These are phyloP conservation scores for Riparia riparia DNA, from an alignment of 2,113 vertebrate species.

Conservation along the genomic window DNA sequence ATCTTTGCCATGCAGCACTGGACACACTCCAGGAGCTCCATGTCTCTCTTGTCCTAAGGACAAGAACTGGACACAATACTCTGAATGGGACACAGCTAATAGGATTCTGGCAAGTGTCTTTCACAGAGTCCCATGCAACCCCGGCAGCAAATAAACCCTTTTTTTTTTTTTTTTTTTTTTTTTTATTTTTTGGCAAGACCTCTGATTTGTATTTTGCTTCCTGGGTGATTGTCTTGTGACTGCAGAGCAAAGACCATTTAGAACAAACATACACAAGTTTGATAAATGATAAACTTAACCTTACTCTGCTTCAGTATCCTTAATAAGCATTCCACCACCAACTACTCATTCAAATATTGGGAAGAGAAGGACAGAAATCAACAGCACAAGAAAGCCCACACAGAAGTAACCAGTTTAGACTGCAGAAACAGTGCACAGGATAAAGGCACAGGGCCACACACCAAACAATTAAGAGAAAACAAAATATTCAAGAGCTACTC, in stretches of 20 bases:
- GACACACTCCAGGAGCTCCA: background rate
- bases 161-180: background rate
- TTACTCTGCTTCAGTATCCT: background rate
- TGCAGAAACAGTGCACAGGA: background rate
- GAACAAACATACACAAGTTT: background rate
- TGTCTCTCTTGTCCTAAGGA: background rate
- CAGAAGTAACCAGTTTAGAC: slow-evolving; percentile 11
- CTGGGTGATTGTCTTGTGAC: background rate
- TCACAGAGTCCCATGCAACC: background rate
- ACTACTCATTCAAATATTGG: background rate
- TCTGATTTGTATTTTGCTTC: background rate
- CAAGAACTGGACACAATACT: background rate
- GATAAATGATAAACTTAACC: background rate
- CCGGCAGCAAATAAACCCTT: accelerated
- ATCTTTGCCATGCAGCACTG: background rate
- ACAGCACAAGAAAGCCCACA: background rate
- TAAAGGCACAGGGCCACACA: slow-evolving; percentile 34
- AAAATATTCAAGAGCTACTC: slow-evolving; percentile 50
- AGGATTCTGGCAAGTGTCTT: background rate
- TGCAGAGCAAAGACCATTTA: background rate
- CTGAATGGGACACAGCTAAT: background rate
- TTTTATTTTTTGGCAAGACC: background rate
- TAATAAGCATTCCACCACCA: background rate
- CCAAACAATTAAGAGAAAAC: slow-evolving; percentile 37
- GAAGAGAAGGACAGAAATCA: background rate